Evolutionary conservation across 2,888 invertebrate genomes (phyloP), one percentile per base, ranked within the genome.

Genomic region (Electrophaes corylata): DNA sequence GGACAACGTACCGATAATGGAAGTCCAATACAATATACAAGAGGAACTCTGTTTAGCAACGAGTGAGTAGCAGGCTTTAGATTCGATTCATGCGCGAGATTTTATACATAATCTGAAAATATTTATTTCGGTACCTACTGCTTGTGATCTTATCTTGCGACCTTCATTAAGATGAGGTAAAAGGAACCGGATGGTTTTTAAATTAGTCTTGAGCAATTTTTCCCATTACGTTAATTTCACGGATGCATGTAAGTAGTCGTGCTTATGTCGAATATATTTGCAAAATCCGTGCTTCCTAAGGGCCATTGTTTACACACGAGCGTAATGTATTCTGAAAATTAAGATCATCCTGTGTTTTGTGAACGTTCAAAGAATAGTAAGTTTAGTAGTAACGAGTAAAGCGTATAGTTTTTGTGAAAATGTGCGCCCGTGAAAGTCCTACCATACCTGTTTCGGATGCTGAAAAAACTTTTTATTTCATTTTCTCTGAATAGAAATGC

Each of bases 301-400:
- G 6, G 60, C 71, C 60, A 76, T 79, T 79, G 79, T 81, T 60
- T 64, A 63, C 62, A 29, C 52, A 12, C 46, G 64, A 54, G 58
- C 57, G 57, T 43, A 64, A 51, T 51, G 53, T 60, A 50, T 58
- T 57, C 39, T 37, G 43, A 61, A 73, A 75, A 77, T 75, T 72
- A 65, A 57, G 66, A 66, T 64, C 67, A 62, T 76, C 73, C 70
- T 71, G 73, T 62, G 26, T 62, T 60, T 44, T 31, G 31, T 14
- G 33, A 10, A n/a, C n/a, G n/a, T 31, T n/a, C n/a, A 4, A 31
- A 23, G 2, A 23, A 23, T 23, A 23, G 6, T 23, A 23, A 4
- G 23, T 23, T 23, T 23, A 23, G 4, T 23, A 23, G 23, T 23
- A 23, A 6, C 23, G n/a, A n/a, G n/a, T n/a, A n/a, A n/a, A n/a